Evolutionary conservation across 2,113 vertebrate genomes (phyloP), one percentile per base, ranked within the genome.

Genomic region (Pipra filicauda): DNA sequence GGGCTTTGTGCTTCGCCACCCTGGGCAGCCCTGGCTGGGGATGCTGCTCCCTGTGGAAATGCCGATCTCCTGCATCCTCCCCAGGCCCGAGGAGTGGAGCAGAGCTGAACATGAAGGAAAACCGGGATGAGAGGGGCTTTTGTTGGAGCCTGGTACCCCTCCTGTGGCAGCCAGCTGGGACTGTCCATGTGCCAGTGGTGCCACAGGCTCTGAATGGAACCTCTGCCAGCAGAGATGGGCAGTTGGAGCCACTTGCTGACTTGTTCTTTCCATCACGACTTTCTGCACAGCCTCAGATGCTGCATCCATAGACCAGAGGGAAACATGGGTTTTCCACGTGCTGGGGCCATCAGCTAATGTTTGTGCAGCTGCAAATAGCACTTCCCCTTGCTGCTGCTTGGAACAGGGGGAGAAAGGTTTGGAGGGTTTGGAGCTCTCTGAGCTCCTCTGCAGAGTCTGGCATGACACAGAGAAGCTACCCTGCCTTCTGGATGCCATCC

Each of bases 161-260:
- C 54, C 71, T 67, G 43, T 1, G 15, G 26, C 59, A 65, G 65
- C 70, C 6, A 1, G 3, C 37, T 2, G 5, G 77, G 81, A 21
- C 58, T 62, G 8, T 4, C 48, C 76, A 1, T 1, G 15, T 44
- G 27, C 49, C 1, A 0, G 27, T 2, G 1, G 41, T 78, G 61
- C 71, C 5, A 3, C 0, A 2, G 58, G 67, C 62, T 76, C 72
- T 0, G 1, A 52, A 16, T 0, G 0, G 57, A 41, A 55, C 49
- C 35, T 69, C 37, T 77, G 35, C 41, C 2, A 3, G 23, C 41
- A 49, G 33, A 57, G 21, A 35, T 0, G 0, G 44, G 33, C 44
- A 6, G 8, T 27, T 0, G 0, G 64, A 33, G 27, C 30, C 20
- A 1, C 31, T 52, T 0, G 0, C 28, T 54, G 51, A 44, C 31